Evolutionary conservation across 2,888 invertebrate species (phyloP).

Genomic region (Drosophila pegasa): DNA sequence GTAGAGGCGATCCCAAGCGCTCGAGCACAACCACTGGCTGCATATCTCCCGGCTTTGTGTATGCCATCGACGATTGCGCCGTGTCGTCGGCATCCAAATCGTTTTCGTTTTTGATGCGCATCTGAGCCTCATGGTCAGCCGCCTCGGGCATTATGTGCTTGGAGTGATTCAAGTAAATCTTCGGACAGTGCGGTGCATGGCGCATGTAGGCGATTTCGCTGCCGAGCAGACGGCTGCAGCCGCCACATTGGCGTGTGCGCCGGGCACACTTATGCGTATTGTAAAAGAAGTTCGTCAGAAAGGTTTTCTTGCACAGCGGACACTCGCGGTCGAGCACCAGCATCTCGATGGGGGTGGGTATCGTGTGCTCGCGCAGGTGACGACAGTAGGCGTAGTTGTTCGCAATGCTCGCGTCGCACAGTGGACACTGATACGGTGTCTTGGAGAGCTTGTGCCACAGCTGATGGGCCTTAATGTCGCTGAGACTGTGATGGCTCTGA

Average conservation of each 20-base stretch:
- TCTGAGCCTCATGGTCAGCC: slow-evolving; percentile 64
- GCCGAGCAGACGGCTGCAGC: slow-evolving; percentile 76
- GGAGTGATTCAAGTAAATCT: slow-evolving; percentile 76
- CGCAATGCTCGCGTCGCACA: slow-evolving; percentile 82
- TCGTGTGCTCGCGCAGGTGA: slow-evolving; percentile 79
- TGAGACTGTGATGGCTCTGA: slow-evolving; percentile 83
- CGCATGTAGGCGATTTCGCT: slow-evolving; percentile 76
- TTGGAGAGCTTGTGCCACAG: slow-evolving; percentile 83
- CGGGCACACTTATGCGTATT: slow-evolving; percentile 84
- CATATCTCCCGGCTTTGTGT: slow-evolving; percentile 52
- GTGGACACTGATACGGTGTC: slow-evolving; percentile 85
- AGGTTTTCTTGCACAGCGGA: slow-evolving; percentile 80
- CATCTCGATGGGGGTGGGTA: slow-evolving; percentile 57
- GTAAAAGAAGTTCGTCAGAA: slow-evolving; percentile 83
- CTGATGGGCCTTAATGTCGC: slow-evolving; percentile 85
- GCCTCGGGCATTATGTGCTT: slow-evolving; percentile 75
- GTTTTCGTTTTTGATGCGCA: slow-evolving; percentile 79
- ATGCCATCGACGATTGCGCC: slow-evolving; percentile 12
- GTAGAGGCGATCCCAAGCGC: slow-evolving; percentile 73
- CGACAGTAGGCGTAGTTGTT: slow-evolving; percentile 78
- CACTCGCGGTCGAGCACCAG: slow-evolving; percentile 82
- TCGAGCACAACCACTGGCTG: slow-evolving; percentile 79
- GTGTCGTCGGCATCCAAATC: slow-evolving; percentile 67
- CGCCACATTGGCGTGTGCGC: slow-evolving; percentile 79
- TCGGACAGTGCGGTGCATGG: slow-evolving; percentile 80